Conservation (phyloP, 2,113 vertebrate genomes). For the Struthio camelus region DNA sequence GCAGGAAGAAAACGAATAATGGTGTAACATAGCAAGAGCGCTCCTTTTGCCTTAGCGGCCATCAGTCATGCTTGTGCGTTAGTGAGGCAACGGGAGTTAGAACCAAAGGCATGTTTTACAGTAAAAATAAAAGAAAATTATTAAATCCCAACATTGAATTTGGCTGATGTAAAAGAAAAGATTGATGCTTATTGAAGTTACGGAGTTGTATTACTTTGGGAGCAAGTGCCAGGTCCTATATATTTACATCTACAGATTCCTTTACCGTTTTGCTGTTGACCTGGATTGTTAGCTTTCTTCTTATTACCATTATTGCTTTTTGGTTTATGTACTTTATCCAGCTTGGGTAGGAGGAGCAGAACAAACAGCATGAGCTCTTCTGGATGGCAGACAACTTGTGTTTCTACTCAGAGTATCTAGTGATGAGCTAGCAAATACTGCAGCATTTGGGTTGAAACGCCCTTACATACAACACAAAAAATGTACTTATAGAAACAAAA, state of each 20-base stretch:
- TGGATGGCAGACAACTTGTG: slow-evolving; percentile 42
- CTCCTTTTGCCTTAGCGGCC: not conserved
- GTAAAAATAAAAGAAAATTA: not conserved
- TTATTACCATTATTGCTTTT: not conserved
- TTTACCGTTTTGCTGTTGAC: not conserved
- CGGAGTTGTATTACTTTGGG: not conserved
- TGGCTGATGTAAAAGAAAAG: not conserved
- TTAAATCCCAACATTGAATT: not conserved
- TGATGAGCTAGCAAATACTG: slow-evolving; percentile 27
- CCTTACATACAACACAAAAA: not conserved
- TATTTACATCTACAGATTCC: not conserved
- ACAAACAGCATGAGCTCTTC: slow-evolving; percentile 1
- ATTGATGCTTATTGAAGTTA: not conserved
- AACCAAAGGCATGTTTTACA: not conserved
- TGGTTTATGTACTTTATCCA: not conserved
- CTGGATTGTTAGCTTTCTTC: not conserved
- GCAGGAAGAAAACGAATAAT: not conserved
- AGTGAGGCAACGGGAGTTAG: not conserved
- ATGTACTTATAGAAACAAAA: not conserved
- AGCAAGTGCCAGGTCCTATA: not conserved
- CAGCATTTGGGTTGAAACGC: slow-evolving; percentile 3
- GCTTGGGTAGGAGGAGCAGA: not conserved
- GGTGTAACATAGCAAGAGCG: not conserved
- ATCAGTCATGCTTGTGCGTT: not conserved
- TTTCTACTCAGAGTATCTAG: slow-evolving; percentile 24